A percentile compares a stretch with the other conserved stretches of the same genome.
These are phyloP conservation scores for Yponomeuta sedellus DNA, from an alignment of 2,888 invertebrate genomes.

Conservation along the genomic window DNA sequence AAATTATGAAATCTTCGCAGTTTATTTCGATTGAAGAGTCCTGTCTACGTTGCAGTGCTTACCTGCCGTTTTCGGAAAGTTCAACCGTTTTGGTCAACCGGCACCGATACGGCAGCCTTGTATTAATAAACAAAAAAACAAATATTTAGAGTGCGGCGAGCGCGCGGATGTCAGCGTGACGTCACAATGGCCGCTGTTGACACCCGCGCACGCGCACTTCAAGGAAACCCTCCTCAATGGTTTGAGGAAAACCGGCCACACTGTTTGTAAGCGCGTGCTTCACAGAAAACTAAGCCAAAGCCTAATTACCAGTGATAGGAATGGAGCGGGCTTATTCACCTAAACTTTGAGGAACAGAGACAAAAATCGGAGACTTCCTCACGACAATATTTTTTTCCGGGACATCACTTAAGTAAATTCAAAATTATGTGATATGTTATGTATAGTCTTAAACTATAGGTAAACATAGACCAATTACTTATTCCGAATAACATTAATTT, in stretches of 20 bases:
- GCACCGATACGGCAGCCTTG: not conserved
- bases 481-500: too few species aligned
- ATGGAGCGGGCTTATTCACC: too few species aligned
- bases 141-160: constrained; percentile 50
- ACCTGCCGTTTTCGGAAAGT: not conserved
- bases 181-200: constrained; percentile 40
- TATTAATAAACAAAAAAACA: constrained; percentile 35
- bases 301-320: too few species aligned
- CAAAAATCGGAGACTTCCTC: too few species aligned
- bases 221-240: constrained; percentile 35
- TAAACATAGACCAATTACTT: too few species aligned
- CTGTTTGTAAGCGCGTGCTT: constrained; percentile 52
- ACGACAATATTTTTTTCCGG: too few species aligned
- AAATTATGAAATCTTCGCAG: not conserved
- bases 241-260: constrained; percentile 34
- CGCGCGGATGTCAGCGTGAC: constrained; percentile 36
- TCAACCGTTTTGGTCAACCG: not conserved
- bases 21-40: not conserved
- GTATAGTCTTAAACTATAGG: too few species aligned
- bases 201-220: constrained; percentile 60
- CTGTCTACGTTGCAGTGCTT: not conserved
- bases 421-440: too few species aligned
- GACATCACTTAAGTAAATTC: too few species aligned
- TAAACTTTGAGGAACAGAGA: too few species aligned
- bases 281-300: constrained; percentile 28